A percentile compares a stretch with the other conserved stretches of the same genome.
phyloP scores from a whole-genome alignment of 2,888 invertebrate genomes.

The Pyrrhia umbra region DNA sequence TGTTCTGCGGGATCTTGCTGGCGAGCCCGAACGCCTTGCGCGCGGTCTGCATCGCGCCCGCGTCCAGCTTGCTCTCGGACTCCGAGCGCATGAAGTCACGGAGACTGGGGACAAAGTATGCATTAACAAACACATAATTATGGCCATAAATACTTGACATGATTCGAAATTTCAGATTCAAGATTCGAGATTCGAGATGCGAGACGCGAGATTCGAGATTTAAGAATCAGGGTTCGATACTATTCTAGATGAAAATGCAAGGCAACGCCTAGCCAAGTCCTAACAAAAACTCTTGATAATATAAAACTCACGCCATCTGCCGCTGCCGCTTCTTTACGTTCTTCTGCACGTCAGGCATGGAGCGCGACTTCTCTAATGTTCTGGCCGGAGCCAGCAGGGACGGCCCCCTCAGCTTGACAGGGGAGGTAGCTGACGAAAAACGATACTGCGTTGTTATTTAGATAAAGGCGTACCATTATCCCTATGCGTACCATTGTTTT shows the following conservation, averaged over 20 bases:
- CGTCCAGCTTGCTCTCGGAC: slow-evolving; percentile 94
- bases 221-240: too few species aligned
- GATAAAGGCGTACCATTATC: too few species aligned
- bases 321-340: slow-evolving; percentile 93
- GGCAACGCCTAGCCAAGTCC: neutral
- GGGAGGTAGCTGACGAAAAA: slow-evolving; percentile 52
- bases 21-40: slow-evolving; percentile 43
- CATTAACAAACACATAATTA: too few species aligned
- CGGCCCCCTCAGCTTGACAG: slow-evolving; percentile 60
- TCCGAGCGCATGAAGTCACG: slow-evolving; percentile 94
- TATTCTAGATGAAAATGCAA: too few species aligned
- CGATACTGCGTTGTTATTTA: too few species aligned
- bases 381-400: slow-evolving; percentile 88
- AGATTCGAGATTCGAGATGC: too few species aligned
- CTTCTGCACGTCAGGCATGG: slow-evolving; percentile 96
- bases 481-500: too few species aligned
- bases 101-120: slow-evolving; percentile 86
- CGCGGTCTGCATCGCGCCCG: slow-evolving; percentile 89
- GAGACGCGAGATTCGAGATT: too few species aligned
- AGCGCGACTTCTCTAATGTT: slow-evolving; percentile 94
- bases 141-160: too few species aligned
- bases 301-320: slow-evolving; percentile 92
- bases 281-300: too few species aligned
- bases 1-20: slow-evolving; percentile 93
- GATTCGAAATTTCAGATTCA: too few species aligned